Evolutionary conservation across 2,797 vertebrate genomes (phyloP).

Genomic region (Ciconia nigra): DNA sequence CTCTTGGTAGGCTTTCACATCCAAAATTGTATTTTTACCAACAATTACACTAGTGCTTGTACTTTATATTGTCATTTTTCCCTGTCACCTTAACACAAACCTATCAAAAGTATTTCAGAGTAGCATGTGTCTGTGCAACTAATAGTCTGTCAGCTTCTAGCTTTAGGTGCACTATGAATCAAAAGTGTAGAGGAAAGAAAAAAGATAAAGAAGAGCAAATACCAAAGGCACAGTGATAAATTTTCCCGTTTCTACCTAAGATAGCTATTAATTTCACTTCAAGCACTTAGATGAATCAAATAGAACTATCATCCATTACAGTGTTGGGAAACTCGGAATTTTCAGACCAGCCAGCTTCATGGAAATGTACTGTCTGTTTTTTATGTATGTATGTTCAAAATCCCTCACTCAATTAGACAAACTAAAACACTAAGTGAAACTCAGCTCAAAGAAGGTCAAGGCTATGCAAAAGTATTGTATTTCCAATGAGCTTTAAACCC

Average conservation of each 20-base stretch:
- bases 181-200: background rate
- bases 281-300: background rate
- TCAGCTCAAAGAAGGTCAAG: background rate
- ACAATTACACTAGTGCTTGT: constrained; percentile 9
- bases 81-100: background rate
- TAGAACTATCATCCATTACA: background rate
- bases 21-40: constrained; percentile 39
- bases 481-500: background rate
- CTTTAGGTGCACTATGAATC: background rate
- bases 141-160: background rate
- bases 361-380: background rate
- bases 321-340: background rate
- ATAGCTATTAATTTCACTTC: background rate
- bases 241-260: background rate
- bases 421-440: background rate
- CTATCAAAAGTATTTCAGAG: background rate
- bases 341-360: background rate
- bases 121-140: background rate
- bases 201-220: background rate
- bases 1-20: constrained; percentile 39
- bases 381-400: background rate
- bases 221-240: background rate
- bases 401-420: background rate
- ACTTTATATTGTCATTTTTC: constrained; percentile 34
- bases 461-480: background rate